Evolutionary conservation across 1,140 invertebrate species (phyloP), one percentile per base, ranked within the genome.

Genomic region (Drosophila bipectinata): DNA sequence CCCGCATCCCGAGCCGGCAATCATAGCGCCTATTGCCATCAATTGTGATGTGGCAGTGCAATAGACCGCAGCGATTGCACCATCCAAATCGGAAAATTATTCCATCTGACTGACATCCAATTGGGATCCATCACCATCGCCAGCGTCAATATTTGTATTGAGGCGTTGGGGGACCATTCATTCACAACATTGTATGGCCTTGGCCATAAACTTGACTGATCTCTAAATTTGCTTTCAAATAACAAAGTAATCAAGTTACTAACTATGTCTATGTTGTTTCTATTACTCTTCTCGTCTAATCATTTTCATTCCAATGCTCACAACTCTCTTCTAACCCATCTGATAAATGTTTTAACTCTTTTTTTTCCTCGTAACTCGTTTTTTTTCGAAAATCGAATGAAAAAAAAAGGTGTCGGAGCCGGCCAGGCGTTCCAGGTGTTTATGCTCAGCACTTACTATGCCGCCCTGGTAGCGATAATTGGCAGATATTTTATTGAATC

Each of bases 361-460:
- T 45, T 47, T 62, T 69, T 45, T 59, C 44, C n/a, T n/a, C 47
- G 30, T 59, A 52, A 59, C 15, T 60, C 52, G 47, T 61, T 41
- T 64, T 9, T 9, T n/a, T n/a, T 10, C 12, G 34, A n/a, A 44
- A 64, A 67, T 52, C 34, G 8, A 64, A 26, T 67, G 30, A 26
- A 26, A 52, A 52, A 52, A 21, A 52, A 85, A 96, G 96, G 96
- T 60, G 94, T 97, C 67, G 96, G 96, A 18, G 94, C 94, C 91
- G 95, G 95, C 9, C 96, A 97, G 93, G 93, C 96, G 72, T 94
- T 96, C 63, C 94, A 95, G 6, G 95, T 95, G 63, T 93, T 94
- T 2, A 94, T 95, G 58, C 94, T 97, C 34, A 92, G 84, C 51
- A 94, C 94, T 21, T 97, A 97, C 90, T 97, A 97, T 91, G 96